Evolutionary conservation across 1,140 invertebrate species (phyloP).

Genomic region (Trichonephila clavata): DNA sequence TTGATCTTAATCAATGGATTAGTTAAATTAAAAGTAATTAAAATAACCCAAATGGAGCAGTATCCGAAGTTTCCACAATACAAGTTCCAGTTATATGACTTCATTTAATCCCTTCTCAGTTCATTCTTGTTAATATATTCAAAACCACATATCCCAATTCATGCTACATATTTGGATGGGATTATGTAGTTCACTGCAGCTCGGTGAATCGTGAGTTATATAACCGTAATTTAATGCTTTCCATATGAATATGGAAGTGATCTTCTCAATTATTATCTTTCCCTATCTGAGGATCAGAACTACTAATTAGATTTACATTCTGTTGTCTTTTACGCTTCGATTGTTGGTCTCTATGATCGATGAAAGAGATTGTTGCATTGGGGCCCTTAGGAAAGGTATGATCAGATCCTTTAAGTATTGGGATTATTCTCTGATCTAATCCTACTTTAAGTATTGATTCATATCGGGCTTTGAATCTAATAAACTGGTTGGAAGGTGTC

Average conservation of each 20-base stretch:
- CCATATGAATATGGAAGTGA: neutral
- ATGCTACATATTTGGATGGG: neutral
- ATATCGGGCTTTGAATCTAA: neutral
- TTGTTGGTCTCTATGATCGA: conserved; percentile 4
- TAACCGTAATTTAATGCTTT: neutral
- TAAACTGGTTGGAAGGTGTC: too few relatives aligned
- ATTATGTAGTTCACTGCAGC: neutral
- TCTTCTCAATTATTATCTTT: neutral
- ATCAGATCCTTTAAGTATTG: neutral
- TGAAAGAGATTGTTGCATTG: neutral
- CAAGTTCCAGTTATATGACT: too few relatives aligned
- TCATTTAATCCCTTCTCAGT: neutral
- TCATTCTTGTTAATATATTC: neutral
- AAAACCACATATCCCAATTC: neutral
- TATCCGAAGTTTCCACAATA: too few relatives aligned
- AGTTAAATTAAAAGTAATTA: too few relatives aligned
- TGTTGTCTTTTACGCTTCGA: neutral
- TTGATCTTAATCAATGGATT: too few relatives aligned
- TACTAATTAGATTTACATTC: conserved; percentile 8
- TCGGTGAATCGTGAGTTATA: conserved; percentile 2
- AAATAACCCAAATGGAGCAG: too few relatives aligned
- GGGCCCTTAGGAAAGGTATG: neutral
- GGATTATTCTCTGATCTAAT: neutral
- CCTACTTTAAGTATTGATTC: neutral
- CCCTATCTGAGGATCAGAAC: neutral